Percentiles rank a stretch among this genome's conserved stretches.
phyloP scores from a whole-genome alignment of 2,113 vertebrate species.

The Sprattus sprattus region DNA sequence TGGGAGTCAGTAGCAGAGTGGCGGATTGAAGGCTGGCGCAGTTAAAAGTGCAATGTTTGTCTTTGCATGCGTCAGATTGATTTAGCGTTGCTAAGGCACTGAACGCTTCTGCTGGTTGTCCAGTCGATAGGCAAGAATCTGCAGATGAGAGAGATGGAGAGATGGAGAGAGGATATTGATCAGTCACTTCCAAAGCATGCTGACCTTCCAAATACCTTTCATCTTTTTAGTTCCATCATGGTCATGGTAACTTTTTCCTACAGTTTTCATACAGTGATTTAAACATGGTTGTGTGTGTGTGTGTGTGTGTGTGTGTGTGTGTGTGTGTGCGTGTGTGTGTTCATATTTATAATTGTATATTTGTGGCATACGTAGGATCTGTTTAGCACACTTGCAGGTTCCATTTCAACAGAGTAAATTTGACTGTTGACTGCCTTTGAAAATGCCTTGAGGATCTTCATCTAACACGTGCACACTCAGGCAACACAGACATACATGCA shows the following conservation, averaged over 20 bases:
- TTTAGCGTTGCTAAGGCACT: constrained; percentile 61
- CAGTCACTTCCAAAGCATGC: constrained; percentile 49
- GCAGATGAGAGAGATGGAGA: constrained; percentile 20
- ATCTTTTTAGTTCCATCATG: too few relatives aligned
- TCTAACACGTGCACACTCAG: constrained; percentile 41
- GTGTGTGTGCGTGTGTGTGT: background rate
- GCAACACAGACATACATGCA: constrained; percentile 20
- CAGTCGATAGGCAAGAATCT: constrained; percentile 60
- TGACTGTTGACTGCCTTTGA: constrained; percentile 64
- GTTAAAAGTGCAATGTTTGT: too few relatives aligned
- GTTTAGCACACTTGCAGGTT: constrained; percentile 60
- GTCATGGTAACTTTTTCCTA: background rate
- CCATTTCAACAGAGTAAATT: constrained; percentile 62
- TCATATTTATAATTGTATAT: background rate
- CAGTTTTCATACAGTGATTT: background rate
- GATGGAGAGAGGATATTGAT: constrained; percentile 60
- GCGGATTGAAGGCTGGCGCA: too few relatives aligned
- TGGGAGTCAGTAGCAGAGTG: too few relatives aligned
- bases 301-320: constrained; percentile 23
- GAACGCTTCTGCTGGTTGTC: too few relatives aligned
- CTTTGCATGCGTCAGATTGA: constrained; percentile 54
- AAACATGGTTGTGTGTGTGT: constrained; percentile 38
- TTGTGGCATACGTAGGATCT: background rate
- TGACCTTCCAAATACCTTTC: constrained; percentile 47
- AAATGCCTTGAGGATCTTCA: constrained; percentile 62